Evolutionary conservation across 30 jellyfish, hydroid and myxozoan genomes (phyloP).

Genomic region (Hydractinia echinata): DNA sequence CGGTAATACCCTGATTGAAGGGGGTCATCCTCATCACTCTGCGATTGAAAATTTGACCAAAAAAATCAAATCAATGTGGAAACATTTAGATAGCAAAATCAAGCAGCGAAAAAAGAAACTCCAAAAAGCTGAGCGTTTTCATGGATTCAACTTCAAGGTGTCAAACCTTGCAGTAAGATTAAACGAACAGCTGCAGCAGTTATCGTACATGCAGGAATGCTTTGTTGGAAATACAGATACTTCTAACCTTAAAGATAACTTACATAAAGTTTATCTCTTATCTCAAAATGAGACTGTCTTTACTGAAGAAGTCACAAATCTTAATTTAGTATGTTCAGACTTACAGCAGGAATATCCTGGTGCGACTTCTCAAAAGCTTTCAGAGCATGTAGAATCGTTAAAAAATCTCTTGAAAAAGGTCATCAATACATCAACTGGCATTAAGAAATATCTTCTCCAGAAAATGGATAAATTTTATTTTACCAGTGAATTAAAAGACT

Average conservation of each 20-base stretch:
- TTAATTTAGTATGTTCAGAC: neutral
- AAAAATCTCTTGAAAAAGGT: neutral
- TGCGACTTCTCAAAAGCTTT: neutral
- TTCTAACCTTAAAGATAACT: neutral
- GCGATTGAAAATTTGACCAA: neutral
- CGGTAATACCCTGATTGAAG: neutral
- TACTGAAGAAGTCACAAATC: neutral
- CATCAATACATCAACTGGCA: neutral
- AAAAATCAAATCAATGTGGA: conserved; percentile 48
- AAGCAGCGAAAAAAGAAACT: conserved; percentile 45
- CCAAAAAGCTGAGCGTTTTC: conserved; percentile 61
- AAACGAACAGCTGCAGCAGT: conserved; percentile 18
- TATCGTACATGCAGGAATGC: neutral
- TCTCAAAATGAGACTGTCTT: neutral
- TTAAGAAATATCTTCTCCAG: neutral
- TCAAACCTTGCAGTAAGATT: conserved; percentile 33
- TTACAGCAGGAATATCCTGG: neutral
- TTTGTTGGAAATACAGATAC: neutral
- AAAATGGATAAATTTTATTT: neutral
- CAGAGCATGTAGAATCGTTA: neutral
- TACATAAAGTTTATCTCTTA: neutral
- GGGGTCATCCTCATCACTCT: neutral
- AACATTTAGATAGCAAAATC: conserved; percentile 42
- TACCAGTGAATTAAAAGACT: neutral
- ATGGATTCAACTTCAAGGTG: conserved; percentile 53